Base-by-base conservation (phyloP, 2,113 vertebrate genomes). In the Brachyhypopomus occidentalis region DNA sequence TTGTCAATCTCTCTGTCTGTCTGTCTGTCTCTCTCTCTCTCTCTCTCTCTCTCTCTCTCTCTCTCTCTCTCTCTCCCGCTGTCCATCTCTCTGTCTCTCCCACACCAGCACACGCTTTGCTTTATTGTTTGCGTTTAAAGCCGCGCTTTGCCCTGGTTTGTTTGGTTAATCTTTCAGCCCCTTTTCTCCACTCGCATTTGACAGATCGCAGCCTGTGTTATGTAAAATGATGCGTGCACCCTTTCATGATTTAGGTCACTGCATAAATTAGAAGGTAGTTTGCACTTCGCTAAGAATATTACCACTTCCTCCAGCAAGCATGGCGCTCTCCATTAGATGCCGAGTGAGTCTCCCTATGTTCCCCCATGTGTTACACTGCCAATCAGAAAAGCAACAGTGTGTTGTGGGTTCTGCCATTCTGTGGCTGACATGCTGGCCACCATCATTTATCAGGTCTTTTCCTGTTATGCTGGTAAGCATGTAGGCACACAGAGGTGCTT, bases 181-280 rank as follows among this genome's bases (percentile, higher is more conserved):
- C 20, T 67, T 22, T 60, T 60, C 20, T 9, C 4, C 11, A 36
- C 22, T 77, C 19, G 8, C 4, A 34, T 64, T 8, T 19, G 3
- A 64, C 59, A 64, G 6, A 72, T 36, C 4, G 3, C 27, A 75
- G 45, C 14, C 41, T 67, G 72, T 56, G 22, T 69, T 64, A 63
- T 30, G 60, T 34, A 41, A 73, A 81, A 64, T 55, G 58, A 63
- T 55, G 20, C 59, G 38, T 83, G 72, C 56, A 4, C 16, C 27
- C 59, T 58, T 59, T 69, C 11, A 75, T 66, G 66, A 59, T 79
- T 69, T 34, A 75, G 77, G 64, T 70, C 63, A 70, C 71, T 69
- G 76, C 56, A 79, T 71, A 75, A 75, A 75, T 67, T 11, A 70
- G 23, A 34, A 75, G 12, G 58, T 52, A 34, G 4, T 30, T 72